phyloP scores from a whole-genome alignment of 92 coral and sea anemone species.

The Umimayanthus chanpuru region DNA sequence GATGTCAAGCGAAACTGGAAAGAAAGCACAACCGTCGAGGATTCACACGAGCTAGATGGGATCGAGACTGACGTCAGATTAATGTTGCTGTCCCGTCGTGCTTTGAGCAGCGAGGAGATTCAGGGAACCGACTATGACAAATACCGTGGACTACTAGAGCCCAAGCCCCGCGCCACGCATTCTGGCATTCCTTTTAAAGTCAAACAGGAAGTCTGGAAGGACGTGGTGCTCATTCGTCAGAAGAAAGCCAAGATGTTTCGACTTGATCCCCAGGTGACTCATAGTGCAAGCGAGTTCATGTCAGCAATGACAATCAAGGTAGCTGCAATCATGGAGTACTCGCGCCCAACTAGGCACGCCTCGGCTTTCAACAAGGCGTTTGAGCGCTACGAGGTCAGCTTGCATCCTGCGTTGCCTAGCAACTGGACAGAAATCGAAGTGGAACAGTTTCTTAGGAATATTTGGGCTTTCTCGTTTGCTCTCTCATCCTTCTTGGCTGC shows the following conservation, averaged over 20 bases:
- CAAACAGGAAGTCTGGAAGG: conserved; percentile 78
- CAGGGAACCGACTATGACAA: conserved; percentile 76
- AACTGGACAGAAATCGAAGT: conserved; percentile 65
- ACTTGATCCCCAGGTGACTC: background rate
- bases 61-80: conserved; percentile 92
- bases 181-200: conserved; percentile 59
- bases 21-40: conserved; percentile 55
- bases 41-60: conserved; percentile 71
- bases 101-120: conserved; percentile 67
- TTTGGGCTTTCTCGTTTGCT: conserved; percentile 86
- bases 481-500: conserved; percentile 69
- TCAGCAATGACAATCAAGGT: conserved; percentile 56
- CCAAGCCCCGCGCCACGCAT: conserved; percentile 43
- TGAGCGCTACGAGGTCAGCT: conserved; percentile 75
- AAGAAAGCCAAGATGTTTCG: conserved; percentile 70
- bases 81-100: conserved; percentile 81
- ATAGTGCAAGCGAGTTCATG: conserved; percentile 51
- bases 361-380: conserved; percentile 82
- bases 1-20: conserved; percentile 93
- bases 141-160: conserved; percentile 66
- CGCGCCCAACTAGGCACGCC: conserved; percentile 75
- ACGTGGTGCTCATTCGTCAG: conserved; percentile 84
- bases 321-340: conserved; percentile 83
- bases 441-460: conserved; percentile 64
- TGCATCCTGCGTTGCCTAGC: conserved; percentile 68